phyloP scores from a whole-genome alignment of 2,888 invertebrate genomes.

The Drosophila ustulata region DNA sequence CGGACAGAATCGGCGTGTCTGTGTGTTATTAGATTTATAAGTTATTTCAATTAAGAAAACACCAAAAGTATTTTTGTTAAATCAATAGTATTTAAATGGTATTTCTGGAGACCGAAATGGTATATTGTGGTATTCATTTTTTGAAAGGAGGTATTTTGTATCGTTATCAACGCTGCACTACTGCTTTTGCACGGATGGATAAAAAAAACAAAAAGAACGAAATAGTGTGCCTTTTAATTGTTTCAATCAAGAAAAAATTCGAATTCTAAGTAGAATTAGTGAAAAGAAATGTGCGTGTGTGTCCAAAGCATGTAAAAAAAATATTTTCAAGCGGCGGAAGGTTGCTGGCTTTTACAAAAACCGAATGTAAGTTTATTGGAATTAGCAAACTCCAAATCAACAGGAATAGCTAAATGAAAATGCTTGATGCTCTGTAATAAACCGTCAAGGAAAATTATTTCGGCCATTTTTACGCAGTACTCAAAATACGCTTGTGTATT shows the following conservation, averaged over 20 bases:
- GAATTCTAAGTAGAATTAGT: conserved; percentile 31
- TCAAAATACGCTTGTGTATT: conserved; percentile 42
- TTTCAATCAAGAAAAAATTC: conserved; percentile 31
- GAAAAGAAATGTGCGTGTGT: conserved; percentile 45
- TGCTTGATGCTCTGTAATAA: conserved; percentile 28
- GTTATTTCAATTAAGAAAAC: too few species aligned
- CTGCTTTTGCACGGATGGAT: conserved; percentile 24
- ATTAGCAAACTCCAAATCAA: conserved; percentile 17
- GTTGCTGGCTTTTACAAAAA: conserved; percentile 45
- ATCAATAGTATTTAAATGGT: too few species aligned
- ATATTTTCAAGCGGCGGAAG: conserved; percentile 57
- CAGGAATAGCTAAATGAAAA: conserved; percentile 33
- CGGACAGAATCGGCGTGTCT: too few species aligned
- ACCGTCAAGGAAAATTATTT: conserved; percentile 46
- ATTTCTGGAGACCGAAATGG: too few species aligned
- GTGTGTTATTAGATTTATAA: too few species aligned
- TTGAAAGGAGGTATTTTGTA: too few species aligned
- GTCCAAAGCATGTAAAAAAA: conserved; percentile 42
- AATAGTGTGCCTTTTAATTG: conserved; percentile 45
- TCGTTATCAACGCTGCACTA: too few species aligned
- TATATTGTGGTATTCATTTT: too few species aligned
- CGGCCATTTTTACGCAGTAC: conserved; percentile 63
- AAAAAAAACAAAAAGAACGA: conserved; percentile 30
- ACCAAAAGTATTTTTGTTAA: too few species aligned
- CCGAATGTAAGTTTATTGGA: conserved; percentile 52